phyloP scores from a whole-genome alignment of 2,113 vertebrate genomes.

The Clarias magur region DNA sequence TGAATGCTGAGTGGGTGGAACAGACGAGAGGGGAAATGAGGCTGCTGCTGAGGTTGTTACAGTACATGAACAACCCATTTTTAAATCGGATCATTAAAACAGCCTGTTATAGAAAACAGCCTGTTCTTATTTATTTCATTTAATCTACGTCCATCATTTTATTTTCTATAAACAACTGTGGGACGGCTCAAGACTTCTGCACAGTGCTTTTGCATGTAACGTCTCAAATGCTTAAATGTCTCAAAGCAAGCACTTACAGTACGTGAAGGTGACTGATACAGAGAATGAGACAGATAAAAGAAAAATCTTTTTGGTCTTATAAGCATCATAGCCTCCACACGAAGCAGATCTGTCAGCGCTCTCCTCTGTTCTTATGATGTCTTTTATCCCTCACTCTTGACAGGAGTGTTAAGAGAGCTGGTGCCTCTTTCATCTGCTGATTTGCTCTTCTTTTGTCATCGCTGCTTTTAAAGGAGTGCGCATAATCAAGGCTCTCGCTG shows the following conservation, averaged over 20 bases:
- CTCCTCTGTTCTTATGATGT: constrained; percentile 6
- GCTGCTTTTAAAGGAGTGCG: constrained; percentile 1
- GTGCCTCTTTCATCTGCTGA: constrained; percentile 19
- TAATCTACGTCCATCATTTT: too few relatives aligned
- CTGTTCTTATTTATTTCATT: too few relatives aligned
- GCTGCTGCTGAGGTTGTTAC: too few relatives aligned
- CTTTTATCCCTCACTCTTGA: constrained; percentile 27
- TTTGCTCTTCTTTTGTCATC: constrained; percentile 19
- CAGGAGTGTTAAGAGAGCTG: constrained; percentile 25
- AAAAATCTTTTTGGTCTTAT: neutral
- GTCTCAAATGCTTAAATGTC: neutral
- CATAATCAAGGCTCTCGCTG: constrained; percentile 22
- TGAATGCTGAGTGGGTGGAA: too few relatives aligned
- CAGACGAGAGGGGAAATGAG: too few relatives aligned
- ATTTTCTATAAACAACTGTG: too few relatives aligned
- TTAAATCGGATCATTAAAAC: too few relatives aligned
- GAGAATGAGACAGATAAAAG: neutral
- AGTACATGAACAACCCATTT: too few relatives aligned
- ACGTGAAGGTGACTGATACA: neutral
- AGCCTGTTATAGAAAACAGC: too few relatives aligned
- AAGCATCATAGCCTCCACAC: constrained; percentile 7
- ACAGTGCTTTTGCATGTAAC: too few relatives aligned
- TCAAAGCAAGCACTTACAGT: neutral
- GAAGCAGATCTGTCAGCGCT: constrained; percentile 35
- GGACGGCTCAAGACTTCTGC: neutral